phyloP scores from a whole-genome alignment of 1,140 invertebrate species.

The Plectrocnemia conspersa region DNA sequence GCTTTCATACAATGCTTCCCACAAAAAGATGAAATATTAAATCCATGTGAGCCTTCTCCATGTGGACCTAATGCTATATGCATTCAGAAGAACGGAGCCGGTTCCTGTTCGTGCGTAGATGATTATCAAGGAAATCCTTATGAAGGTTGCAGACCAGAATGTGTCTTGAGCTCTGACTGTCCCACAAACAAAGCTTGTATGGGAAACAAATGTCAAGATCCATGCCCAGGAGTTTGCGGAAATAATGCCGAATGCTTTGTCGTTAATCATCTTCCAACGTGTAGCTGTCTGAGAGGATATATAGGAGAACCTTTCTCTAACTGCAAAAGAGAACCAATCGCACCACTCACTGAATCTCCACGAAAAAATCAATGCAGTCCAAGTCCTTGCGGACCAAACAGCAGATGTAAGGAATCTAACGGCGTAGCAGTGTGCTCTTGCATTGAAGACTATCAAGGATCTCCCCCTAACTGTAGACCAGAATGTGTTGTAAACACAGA shows the following conservation, averaged over 20 bases:
- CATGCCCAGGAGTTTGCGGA: conserved; percentile 74
- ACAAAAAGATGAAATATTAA: conserved; percentile 46
- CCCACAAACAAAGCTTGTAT: conserved; percentile 67
- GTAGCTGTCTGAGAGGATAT: conserved; percentile 67
- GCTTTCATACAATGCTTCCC: conserved; percentile 56
- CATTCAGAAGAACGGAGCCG: conserved; percentile 55
- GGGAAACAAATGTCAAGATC: conserved; percentile 70
- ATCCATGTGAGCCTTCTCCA: conserved; percentile 71
- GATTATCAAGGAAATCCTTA: conserved; percentile 65
- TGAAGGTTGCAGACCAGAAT: conserved; percentile 70
- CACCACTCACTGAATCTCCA: conserved; percentile 18
- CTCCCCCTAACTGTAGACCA: conserved; percentile 57
- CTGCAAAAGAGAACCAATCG: conserved; percentile 38
- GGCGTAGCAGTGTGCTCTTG: conserved; percentile 61
- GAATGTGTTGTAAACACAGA: conserved; percentile 60
- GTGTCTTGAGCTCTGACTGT: conserved; percentile 73
- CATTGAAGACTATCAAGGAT: conserved; percentile 55
- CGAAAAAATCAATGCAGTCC: conserved; percentile 55
- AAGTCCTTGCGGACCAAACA: conserved; percentile 62
- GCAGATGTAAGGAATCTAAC: conserved; percentile 55
- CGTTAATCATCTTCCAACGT: conserved; percentile 70
- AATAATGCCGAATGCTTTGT: conserved; percentile 70
- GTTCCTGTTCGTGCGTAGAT: conserved; percentile 66
- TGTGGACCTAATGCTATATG: conserved; percentile 77
- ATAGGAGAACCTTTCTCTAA: conserved; percentile 68